Evolutionary conservation across 2,888 invertebrate species (phyloP), one percentile per base, ranked within the genome.

Genomic region (Idaea biselata): DNA sequence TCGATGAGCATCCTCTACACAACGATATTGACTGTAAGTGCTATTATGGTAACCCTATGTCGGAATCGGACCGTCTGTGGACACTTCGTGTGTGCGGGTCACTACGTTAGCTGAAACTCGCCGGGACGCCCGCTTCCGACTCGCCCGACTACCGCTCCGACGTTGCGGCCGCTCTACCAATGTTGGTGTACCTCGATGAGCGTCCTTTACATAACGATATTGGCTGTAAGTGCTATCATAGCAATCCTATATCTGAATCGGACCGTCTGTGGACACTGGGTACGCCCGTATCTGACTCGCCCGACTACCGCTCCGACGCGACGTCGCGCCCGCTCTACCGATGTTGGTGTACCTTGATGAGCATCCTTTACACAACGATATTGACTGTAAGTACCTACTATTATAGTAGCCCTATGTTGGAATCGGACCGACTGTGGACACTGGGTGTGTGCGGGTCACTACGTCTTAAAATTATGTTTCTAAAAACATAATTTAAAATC

Each of bases 401-500:
- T n/a, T n/a, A n/a, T 67, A 92, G 92, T 59, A 92, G 91, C 69
- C 89, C 89, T 2, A 83, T 90, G 76, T 73, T 81, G 55, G 88
- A 90, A 58, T 77, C 85, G 0, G 79, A 81, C 65, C 87, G 89
- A 0, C 73, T 92, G 0, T 92, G 92, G 92, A 91, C 88, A 1
- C 72, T 92, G 60, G 89, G 87, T 0, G 86, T 91, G 14, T 92
- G 91, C 72, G 80, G 83, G 11, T 79, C 87, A 1, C 81, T 92
- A 1, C 86, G 91, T 6, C 80, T n/a, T n/a, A n/a, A n/a, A n/a
- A n/a, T n/a, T n/a, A 59, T 25, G 25, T 25, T 25, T 25, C 25
- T 25, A 25, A n/a, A n/a, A n/a, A n/a, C n/a, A n/a, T n/a, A n/a
- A n/a, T n/a, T n/a, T n/a, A n/a, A n/a, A n/a, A n/a, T n/a, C n/a